Evolutionary conservation across 2,113 vertebrate genomes (phyloP), one percentile per base, ranked within the genome.

Genomic region (Tylochromis polylepis): DNA sequence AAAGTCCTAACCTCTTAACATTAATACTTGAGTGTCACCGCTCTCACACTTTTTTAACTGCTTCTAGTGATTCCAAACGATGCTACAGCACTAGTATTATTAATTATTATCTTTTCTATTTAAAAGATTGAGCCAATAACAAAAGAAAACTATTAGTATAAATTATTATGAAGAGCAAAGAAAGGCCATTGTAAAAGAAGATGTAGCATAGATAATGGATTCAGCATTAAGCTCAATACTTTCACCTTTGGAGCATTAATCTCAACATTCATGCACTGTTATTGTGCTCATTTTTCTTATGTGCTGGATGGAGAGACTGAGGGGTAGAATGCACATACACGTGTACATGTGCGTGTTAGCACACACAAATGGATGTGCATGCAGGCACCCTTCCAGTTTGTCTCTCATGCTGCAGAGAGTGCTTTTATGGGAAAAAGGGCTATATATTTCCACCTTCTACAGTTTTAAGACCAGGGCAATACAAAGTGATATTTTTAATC

Each of bases 141-240:
- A 59, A 90, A 85, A 65, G 41, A 87, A 67, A 77, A n/a, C 43
- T 77, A 49, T 53, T 34, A n/a, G 18, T 34, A 34, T 4, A 77
- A 31, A 53, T 77, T 34, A 34, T 53, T 6, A 77, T 20, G 0
- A 14, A 53, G 27, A n/a, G 11, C 3, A 8, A 77, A 29, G 14
- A n/a, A n/a, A 34, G 46, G 31, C 24, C 27, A 51, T 72, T 46
- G 22, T 11, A 27, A 49, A 15, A 11, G 22, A 72, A 72, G 15
- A 7, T 18, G 0, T 72, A 72, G 27, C 46, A 31, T 14, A 34
- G 43, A 51, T 77, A 77, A 77, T 51, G 24, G 16, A 51, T 31
- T 75, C 20, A 29, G 67, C 41, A 49, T 49, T 75, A 75, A 75
- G 18, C 15, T 29, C 1, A 75, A 29, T 7, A 24, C 5, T 27